phyloP scores from a whole-genome alignment of 2,797 vertebrate species.

The Rhinichthys osculus region DNA sequence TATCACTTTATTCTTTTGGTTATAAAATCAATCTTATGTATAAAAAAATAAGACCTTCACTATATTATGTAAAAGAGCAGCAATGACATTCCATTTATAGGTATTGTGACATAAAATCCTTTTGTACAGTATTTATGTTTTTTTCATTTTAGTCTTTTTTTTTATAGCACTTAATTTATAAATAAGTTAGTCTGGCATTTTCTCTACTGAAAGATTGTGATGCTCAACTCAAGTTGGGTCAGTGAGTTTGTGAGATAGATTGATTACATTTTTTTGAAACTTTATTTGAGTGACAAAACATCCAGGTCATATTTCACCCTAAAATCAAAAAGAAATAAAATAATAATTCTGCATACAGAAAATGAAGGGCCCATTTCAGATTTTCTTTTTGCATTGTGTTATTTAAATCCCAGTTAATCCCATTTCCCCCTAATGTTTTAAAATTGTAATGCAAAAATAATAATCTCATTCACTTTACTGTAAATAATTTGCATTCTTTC shows the following conservation, averaged over 20 bases:
- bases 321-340: background rate
- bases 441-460: background rate
- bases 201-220: slow-evolving; percentile 57
- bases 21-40: slow-evolving; percentile 63
- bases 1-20: slow-evolving; percentile 56
- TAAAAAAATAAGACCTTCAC: slow-evolving; percentile 57
- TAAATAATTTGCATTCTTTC: too few species aligned
- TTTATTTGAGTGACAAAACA: background rate
- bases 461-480: background rate
- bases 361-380: background rate
- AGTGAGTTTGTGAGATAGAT: background rate
- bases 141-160: slow-evolving; percentile 71
- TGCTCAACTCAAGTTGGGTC: slow-evolving; percentile 43
- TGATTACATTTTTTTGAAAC: background rate
- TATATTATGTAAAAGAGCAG: slow-evolving; percentile 62
- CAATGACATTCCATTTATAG: slow-evolving; percentile 61
- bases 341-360: background rate
- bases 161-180: slow-evolving; percentile 92
- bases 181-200: slow-evolving; percentile 63
- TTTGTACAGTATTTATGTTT: slow-evolving; percentile 95
- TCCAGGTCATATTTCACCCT: background rate
- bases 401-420: background rate
- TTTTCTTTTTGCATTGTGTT: background rate
- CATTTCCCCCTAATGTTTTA: background rate
- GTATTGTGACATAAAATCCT: slow-evolving; percentile 65